Percentiles rank a stretch among this genome's conserved stretches.
Conservation (phyloP, 2,797 vertebrate genomes). For the Prionace glauca region DNA sequence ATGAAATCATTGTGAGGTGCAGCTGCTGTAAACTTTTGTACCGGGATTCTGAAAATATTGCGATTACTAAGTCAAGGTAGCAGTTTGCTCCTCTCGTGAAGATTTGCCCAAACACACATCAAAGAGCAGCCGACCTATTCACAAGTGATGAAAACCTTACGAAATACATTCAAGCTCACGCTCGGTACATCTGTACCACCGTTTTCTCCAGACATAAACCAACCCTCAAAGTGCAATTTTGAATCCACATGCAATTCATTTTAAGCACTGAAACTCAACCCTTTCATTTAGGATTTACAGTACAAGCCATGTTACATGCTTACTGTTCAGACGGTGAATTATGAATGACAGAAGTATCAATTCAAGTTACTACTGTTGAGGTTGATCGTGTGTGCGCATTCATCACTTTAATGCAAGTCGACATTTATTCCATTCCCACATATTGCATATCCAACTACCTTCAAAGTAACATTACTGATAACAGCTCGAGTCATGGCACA, state of each 20-base stretch:
- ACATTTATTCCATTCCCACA: slow-evolving; percentile 8
- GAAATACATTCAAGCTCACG: slow-evolving; percentile 6
- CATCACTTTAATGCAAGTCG: slow-evolving; percentile 16
- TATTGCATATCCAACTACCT: neutral
- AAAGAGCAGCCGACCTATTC: neutral
- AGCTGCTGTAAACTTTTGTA: neutral
- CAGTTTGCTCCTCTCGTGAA: neutral
- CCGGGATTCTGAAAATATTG: neutral
- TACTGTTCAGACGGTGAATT: slow-evolving; percentile 24
- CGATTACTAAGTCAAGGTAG: neutral
- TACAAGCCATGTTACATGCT: slow-evolving; percentile 27
- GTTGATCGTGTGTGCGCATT: neutral
- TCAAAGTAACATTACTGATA: neutral
- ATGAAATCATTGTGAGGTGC: neutral
- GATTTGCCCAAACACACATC: neutral
- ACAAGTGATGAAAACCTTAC: slow-evolving; percentile 29
- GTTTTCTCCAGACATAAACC: neutral
- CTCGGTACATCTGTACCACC: slow-evolving; percentile 1
- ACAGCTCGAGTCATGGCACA: neutral
- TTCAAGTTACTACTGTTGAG: slow-evolving; percentile 29
- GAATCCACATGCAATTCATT: slow-evolving; percentile 35
- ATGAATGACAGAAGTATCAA: slow-evolving; percentile 38
- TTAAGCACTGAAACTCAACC: slow-evolving; percentile 11
- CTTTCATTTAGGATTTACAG: slow-evolving; percentile 32
- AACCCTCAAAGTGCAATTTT: slow-evolving; percentile 10